Base-by-base conservation (phyloP, 2,888 invertebrate genomes). In the Himalopsyche japonica region DNA sequence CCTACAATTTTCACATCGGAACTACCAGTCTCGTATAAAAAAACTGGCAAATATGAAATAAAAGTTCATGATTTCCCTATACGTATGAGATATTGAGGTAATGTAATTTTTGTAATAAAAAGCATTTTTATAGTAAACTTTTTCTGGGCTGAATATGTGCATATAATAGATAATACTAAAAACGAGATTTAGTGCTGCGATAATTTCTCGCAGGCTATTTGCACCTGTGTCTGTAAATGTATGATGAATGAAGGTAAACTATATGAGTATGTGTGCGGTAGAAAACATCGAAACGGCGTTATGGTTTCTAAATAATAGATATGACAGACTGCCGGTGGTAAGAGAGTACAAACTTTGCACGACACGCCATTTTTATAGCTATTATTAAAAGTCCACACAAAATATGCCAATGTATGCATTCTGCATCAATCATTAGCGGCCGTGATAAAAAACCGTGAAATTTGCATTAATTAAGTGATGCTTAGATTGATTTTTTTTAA, bases 291-390 rank as follows among this genome's bases (percentile, higher is more conserved):
- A 48, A 82, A 84, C 86, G 43, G 76, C 84, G 86, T 84, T 86
- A 86, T 86, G 82, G 84, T 78, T 70, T 80, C 82, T 86, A 84
- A 86, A 86, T 86, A 82, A 86, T 86, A 84, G 80, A 84, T 84
- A 81, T 32, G 20, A 78, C 49, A 24, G 27, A 24, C 30, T 30
- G 70, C 70, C 27, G n/a, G 24, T 70, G 1, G 20, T 57, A 32
- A 57, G 57, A 57, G 57, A n/a, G 30, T 76, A 34, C 30, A 34
- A 78, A 18, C 24, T 49, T n/a, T 43, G 82, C 84, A 84, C 86
- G 86, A 77, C 82, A 86, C 85, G 64, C 76, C 77, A 82, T 85
- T 82, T 82, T 80, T 79, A 27, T 79, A 79, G 24, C 82, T 20
- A 82, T 78, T 82, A 79, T 82, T 79, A 70, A 70, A 70, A 70